Percentiles rank a stretch among this genome's conserved stretches.
These are phyloP conservation scores for Brienomyrus longianalis DNA, from an alignment of 2,113 vertebrate species.

Conservation along the genomic window DNA sequence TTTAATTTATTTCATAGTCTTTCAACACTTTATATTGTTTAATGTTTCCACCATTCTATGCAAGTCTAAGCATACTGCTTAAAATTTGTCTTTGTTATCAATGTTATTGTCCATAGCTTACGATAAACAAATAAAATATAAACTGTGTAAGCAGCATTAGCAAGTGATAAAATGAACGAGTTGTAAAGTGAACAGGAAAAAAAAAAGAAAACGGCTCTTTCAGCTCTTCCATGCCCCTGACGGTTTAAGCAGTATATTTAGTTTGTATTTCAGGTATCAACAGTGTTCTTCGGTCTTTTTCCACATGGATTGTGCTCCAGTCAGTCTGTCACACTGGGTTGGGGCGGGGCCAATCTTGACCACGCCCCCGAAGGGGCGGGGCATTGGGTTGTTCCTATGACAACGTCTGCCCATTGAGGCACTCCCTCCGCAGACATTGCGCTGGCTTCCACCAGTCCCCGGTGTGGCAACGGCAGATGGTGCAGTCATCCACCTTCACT, in stretches of 20 bases:
- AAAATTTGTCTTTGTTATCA: neutral
- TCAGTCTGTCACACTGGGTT: constrained; percentile 42
- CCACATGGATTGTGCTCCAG: constrained; percentile 60
- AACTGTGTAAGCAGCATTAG: constrained; percentile 51
- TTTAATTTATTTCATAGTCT: constrained; percentile 25
- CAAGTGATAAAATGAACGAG: constrained; percentile 46
- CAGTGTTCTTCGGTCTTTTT: constrained; percentile 39
- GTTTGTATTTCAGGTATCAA: constrained; percentile 27
- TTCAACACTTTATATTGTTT: constrained; percentile 28
- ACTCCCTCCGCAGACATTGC: constrained; percentile 92
- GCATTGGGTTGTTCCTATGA: constrained; percentile 63
- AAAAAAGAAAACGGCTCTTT: constrained; percentile 30
- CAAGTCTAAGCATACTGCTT: neutral
- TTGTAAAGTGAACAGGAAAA: constrained; percentile 25
- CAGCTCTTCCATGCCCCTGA: constrained; percentile 31
- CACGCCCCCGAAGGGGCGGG: constrained; percentile 21
- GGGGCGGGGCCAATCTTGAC: constrained; percentile 33
- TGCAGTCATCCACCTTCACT: constrained; percentile 98
- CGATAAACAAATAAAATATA: constrained; percentile 45
- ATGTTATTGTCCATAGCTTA: constrained; percentile 37
- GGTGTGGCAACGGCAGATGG: constrained; percentile 97
- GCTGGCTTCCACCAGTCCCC: constrained; percentile 99
- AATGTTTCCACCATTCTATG: constrained; percentile 28
- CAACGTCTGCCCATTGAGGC: constrained; percentile 87
- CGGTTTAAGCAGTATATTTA: constrained; percentile 33